Evolutionary conservation across 2,113 vertebrate species (phyloP).

Genomic region (Acanthisitta chloris): DNA sequence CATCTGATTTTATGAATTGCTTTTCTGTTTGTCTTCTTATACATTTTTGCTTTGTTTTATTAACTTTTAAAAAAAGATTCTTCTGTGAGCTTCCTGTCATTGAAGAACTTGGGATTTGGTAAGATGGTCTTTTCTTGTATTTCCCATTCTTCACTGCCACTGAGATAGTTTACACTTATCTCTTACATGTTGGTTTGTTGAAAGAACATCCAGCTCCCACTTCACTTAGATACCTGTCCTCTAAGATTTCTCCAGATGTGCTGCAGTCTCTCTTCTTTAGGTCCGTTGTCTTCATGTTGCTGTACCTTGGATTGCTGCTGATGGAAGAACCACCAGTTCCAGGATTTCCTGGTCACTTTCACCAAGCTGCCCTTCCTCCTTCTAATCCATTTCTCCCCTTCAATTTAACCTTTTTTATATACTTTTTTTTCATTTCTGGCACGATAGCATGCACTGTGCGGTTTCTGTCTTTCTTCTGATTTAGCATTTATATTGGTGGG

Average conservation of each 20-base stretch:
- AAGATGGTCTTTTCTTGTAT: not conserved
- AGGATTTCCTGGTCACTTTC: not conserved
- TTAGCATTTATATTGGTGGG: not conserved
- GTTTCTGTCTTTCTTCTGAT: constrained; percentile 3
- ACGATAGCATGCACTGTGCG: not conserved
- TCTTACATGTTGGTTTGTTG: not conserved
- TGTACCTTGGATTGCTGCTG: not conserved
- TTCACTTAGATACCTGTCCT: not conserved
- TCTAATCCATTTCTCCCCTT: not conserved
- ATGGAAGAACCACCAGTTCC: not conserved
- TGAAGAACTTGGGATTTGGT: not conserved
- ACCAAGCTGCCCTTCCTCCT: not conserved
- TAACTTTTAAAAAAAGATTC: not conserved
- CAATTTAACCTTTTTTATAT: not conserved
- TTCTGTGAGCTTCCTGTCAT: not conserved
- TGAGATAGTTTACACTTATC: not conserved
- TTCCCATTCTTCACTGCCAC: not conserved
- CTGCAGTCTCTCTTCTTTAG: not conserved
- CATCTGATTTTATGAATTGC: not conserved
- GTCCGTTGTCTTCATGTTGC: not conserved
- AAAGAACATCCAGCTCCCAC: not conserved
- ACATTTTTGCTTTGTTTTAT: not conserved
- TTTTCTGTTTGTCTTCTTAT: not conserved
- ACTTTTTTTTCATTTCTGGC: not conserved
- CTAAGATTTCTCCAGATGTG: not conserved